Evolutionary conservation across 2,888 invertebrate genomes (phyloP), one percentile per base, ranked within the genome.

Genomic region (Nasonia oneida): DNA sequence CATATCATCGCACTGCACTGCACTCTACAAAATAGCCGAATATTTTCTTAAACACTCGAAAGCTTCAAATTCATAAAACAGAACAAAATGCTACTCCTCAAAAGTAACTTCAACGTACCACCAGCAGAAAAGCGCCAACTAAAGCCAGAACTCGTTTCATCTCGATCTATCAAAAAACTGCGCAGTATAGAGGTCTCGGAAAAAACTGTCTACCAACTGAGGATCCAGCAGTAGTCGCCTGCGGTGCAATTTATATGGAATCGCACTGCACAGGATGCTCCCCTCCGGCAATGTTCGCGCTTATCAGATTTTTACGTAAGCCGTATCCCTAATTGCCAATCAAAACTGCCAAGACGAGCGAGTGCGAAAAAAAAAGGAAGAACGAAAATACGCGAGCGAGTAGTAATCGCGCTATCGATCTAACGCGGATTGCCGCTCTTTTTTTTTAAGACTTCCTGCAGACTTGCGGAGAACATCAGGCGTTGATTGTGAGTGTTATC

Each of bases 281-380:
- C 83, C 12, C 75, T 67, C 75, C 23, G 15, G 77, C 47, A 74
- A 80, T 79, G 74, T 29, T 23, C 64, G 79, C n/a, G 14, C 71
- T 71, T 84, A 84, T 84, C 84, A 67, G 84, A 84, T 84, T 80
- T 73, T 84, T 84, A 80, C 84, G 84, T 84, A 84, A 84, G 50
- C 18, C 42, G 50, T 50, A 18, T 23, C 8, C 33, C 29, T 57
- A 67, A 76, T 82, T 75, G 67, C 77, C 78, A 77, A 78, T 83
- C 61, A 78, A 77, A 82, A 71, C 76, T 71, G 70, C 70, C 53
- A 61, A 70, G 61, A 61, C 15, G 23, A 23, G 61, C 61, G 61
- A 23, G 61, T 23, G 61, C 23, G 61, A 61, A 61, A 61, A 61
- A 61, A 61, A 61, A n/a, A 23, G 5, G 14, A 57, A n/a, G 61